Percentiles rank a stretch among this genome's conserved stretches.
Conservation (phyloP, 2,113 vertebrate genomes). For the Cynoglossus semilaevis region DNA sequence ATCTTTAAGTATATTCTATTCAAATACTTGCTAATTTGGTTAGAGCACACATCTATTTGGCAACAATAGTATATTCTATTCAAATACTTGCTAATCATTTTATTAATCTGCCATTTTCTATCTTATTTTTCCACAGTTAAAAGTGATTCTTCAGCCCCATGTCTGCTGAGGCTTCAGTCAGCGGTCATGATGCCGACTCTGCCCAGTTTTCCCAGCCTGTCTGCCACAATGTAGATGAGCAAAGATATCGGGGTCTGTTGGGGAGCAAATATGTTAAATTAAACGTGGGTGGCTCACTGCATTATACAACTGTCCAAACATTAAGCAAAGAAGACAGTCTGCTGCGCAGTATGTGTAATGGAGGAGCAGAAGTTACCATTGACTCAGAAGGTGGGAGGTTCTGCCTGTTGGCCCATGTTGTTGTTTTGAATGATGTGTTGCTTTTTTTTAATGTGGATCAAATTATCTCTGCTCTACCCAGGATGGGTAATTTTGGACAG, state of each 20-base stretch:
- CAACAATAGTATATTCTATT: too few relatives aligned
- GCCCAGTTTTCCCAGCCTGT: conserved; percentile 52
- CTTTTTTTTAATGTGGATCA: background rate
- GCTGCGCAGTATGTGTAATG: conserved; percentile 83
- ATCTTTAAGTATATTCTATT: too few relatives aligned
- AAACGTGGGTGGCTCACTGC: conserved; percentile 85
- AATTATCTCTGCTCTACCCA: conserved; percentile 33
- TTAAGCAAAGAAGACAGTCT: conserved; percentile 85
- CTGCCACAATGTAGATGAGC: conserved; percentile 61
- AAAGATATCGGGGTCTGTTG: conserved; percentile 64
- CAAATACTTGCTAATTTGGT: too few relatives aligned
- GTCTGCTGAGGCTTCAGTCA: conserved; percentile 79
- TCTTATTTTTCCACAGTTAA: conserved; percentile 38
- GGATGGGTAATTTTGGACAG: conserved; percentile 88
- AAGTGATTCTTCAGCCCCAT: conserved; percentile 62
- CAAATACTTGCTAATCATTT: too few relatives aligned
- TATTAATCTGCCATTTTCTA: background rate
- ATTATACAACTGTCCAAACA: conserved; percentile 88
- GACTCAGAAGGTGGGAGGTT: conserved; percentile 80
- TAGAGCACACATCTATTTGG: too few relatives aligned
- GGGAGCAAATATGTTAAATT: conserved; percentile 89
- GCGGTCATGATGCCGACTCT: conserved; percentile 65
- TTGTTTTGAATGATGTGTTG: background rate
- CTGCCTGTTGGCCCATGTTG: background rate
- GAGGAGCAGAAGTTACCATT: conserved; percentile 79